phyloP scores from a whole-genome alignment of 2,888 invertebrate genomes.

The Cenopis cana region DNA sequence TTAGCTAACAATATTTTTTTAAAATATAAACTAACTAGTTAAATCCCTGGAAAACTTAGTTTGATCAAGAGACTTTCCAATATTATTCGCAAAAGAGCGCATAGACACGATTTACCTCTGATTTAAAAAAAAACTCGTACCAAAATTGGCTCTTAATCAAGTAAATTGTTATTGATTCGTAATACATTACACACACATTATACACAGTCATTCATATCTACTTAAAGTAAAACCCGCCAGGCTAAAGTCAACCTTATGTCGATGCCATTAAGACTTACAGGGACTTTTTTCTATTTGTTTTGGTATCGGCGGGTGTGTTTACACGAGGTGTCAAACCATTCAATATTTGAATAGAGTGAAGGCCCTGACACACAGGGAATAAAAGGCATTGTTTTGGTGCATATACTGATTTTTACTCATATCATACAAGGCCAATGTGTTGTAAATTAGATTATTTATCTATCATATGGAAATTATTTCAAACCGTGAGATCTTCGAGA shows the following conservation, averaged over 20 bases:
- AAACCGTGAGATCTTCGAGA: too few relatives aligned
- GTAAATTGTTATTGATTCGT: constrained; percentile 4
- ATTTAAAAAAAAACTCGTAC: not conserved
- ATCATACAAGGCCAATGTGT: too few relatives aligned
- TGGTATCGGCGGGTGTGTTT: not conserved
- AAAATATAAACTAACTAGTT: too few relatives aligned
- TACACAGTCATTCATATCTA: not conserved
- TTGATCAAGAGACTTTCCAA: too few relatives aligned
- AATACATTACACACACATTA: not conserved
- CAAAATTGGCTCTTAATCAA: not conserved
- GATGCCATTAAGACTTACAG: not conserved
- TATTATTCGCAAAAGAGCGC: too few relatives aligned
- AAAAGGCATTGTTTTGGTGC: not conserved
- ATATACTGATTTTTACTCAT: too few relatives aligned
- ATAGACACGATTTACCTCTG: too few relatives aligned
- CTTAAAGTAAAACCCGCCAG: not conserved
- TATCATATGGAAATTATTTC: too few relatives aligned
- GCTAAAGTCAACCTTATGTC: not conserved
- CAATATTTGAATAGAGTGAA: constrained; percentile 7
- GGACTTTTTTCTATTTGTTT: constrained; percentile 6
- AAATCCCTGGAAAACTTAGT: too few relatives aligned
- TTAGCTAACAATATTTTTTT: too few relatives aligned
- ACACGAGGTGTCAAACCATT: constrained; percentile 3
- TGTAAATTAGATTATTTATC: too few relatives aligned
- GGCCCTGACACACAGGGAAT: not conserved